Conservation (phyloP, 2,797 vertebrate species). For the Mormyrops boulengeri region DNA sequence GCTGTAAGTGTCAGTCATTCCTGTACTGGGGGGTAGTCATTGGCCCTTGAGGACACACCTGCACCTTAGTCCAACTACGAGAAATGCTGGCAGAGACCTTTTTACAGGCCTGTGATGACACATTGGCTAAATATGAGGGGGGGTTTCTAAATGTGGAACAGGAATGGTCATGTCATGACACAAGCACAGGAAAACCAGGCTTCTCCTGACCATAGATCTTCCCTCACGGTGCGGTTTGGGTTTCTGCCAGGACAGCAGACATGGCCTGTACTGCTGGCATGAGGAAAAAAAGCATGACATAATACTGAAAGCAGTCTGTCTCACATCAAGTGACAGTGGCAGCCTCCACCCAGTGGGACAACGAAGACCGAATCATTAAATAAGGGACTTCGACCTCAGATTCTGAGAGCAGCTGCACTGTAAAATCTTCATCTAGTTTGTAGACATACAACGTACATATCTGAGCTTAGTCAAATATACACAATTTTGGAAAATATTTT, state of each 20-base stretch:
- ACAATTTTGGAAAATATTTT: constrained; percentile 2
- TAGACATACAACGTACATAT: background rate
- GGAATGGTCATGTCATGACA: constrained; percentile 68
- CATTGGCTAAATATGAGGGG: constrained; percentile 68
- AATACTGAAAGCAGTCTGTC: background rate
- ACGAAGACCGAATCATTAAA: background rate
- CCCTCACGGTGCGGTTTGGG: constrained; percentile 8
- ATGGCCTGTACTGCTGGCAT: background rate
- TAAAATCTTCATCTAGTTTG: background rate
- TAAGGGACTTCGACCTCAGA: background rate
- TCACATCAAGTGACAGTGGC: background rate
- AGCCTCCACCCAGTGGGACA: background rate
- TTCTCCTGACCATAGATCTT: constrained; percentile 14
- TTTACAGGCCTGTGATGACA: constrained; percentile 49
- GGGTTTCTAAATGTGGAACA: constrained; percentile 68
- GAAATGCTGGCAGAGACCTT: constrained; percentile 49
- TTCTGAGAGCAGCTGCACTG: background rate
- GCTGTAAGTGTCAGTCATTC: background rate
- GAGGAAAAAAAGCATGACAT: constrained; percentile 2
- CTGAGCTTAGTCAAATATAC: background rate
- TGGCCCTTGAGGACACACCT: background rate
- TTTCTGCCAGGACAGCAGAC: constrained; percentile 19
- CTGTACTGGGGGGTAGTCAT: background rate
- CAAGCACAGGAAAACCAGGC: constrained; percentile 51
- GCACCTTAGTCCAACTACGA: background rate